Conservation (phyloP, 2,113 vertebrate genomes). For the Pteronura brasiliensis region DNA sequence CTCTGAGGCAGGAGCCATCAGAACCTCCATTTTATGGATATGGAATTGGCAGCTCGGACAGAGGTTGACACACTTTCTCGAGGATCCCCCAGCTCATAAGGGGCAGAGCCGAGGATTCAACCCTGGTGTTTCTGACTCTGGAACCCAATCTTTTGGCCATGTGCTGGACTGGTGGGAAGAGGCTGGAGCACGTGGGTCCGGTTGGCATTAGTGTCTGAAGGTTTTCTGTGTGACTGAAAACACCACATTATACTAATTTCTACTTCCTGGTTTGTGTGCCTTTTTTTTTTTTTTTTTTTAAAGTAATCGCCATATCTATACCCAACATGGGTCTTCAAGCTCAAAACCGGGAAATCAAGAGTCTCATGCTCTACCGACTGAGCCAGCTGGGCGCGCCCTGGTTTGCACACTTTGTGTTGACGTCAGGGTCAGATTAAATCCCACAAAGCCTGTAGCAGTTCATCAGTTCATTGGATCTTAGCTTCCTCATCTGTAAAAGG, state of each 20-base stretch:
- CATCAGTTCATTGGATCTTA: background rate
- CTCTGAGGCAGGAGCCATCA: background rate
- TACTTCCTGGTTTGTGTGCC: background rate
- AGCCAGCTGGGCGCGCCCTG: background rate
- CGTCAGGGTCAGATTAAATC: background rate
- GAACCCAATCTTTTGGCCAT: background rate
- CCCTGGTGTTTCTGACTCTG: background rate
- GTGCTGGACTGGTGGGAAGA: background rate
- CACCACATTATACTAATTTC: background rate
- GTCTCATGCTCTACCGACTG: background rate
- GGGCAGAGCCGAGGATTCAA: background rate
- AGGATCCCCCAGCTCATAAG: background rate
- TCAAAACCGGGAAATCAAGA: background rate
- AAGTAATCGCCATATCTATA: background rate
- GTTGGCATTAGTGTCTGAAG: background rate
- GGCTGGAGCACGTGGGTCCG: background rate
- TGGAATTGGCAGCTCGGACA: background rate
- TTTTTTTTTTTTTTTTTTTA: background rate
- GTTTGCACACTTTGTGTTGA: background rate
- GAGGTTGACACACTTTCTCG: background rate
- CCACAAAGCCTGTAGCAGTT: background rate
- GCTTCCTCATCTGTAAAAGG: slow-evolving; percentile 21
- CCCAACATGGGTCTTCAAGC: background rate
- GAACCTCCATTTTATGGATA: background rate
- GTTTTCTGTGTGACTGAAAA: background rate